phyloP scores from a whole-genome alignment of 1,140 invertebrate genomes.

The Phocides pigmalion region DNA sequence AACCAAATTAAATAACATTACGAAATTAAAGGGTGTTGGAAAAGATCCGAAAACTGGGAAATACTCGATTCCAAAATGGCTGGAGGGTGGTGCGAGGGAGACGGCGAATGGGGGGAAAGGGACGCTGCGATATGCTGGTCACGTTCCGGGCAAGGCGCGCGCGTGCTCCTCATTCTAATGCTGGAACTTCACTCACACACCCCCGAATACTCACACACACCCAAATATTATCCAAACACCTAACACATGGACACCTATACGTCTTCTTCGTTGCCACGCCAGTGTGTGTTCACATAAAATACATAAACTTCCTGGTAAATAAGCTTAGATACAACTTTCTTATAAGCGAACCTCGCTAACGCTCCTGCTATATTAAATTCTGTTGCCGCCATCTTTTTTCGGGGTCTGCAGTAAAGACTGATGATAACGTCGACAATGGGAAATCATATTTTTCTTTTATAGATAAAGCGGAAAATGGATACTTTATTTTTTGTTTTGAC shows the following conservation, averaged over 20 bases:
- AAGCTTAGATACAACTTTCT: slow-evolving; percentile 76
- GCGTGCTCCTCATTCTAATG: slow-evolving; percentile 81
- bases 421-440: slow-evolving; percentile 63
- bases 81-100: slow-evolving; percentile 78
- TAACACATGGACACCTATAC: slow-evolving; percentile 59
- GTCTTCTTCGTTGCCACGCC: slow-evolving; percentile 34
- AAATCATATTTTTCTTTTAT: slow-evolving; percentile 65
- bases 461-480: slow-evolving; percentile 64
- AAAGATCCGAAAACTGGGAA: slow-evolving; percentile 80
- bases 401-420: slow-evolving; percentile 50
- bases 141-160: slow-evolving; percentile 77
- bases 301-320: slow-evolving; percentile 82
- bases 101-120: slow-evolving; percentile 70
- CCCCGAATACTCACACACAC: slow-evolving; percentile 55
- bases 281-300: slow-evolving; percentile 65
- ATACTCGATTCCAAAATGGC: slow-evolving; percentile 79
- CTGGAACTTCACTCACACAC: slow-evolving; percentile 68
- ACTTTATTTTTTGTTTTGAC: slow-evolving; percentile 65
- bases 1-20: slow-evolving; percentile 61
- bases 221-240: slow-evolving; percentile 60
- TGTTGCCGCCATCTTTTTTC: slow-evolving; percentile 66
- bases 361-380: slow-evolving; percentile 79
- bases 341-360: slow-evolving; percentile 62
- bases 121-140: slow-evolving; percentile 78
- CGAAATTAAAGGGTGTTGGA: slow-evolving; percentile 75